These are phyloP conservation scores for Isotomurus palustris DNA, from an alignment of 2,888 invertebrate genomes.

Conservation along the genomic window DNA sequence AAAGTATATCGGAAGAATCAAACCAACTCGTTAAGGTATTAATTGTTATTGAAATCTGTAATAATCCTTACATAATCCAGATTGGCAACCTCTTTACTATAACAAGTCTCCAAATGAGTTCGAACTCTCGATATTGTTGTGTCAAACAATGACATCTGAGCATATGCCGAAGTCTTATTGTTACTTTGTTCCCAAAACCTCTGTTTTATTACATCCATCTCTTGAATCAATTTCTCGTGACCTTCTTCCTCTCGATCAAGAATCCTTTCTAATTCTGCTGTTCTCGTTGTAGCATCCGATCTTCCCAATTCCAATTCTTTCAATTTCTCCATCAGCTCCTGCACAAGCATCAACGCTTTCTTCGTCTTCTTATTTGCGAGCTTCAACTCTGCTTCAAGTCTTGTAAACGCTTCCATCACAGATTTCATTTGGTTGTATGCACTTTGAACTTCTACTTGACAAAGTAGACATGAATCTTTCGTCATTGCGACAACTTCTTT, in stretches of 20 bases:
- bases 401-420: background rate
- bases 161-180: constrained; percentile 11
- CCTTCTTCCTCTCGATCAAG: constrained; percentile 6
- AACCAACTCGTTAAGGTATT: background rate
- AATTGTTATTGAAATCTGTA: background rate
- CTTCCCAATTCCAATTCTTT: background rate
- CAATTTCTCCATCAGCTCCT: constrained; percentile 4
- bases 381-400: background rate
- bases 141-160: constrained; percentile 14
- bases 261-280: constrained; percentile 17
- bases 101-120: constrained; percentile 5
- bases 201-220: constrained; percentile 17
- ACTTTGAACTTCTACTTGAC: background rate
- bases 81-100: constrained; percentile 16
- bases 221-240: constrained; percentile 1
- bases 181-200: constrained; percentile 26
- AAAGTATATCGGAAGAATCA: no score
- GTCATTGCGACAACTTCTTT: background rate
- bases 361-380: background rate
- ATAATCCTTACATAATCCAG: constrained; percentile 21
- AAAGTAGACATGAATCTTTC: background rate
- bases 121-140: constrained; percentile 15
- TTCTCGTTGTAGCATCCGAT: constrained; percentile 3
- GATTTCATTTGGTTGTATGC: background rate
- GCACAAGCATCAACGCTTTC: background rate